Evolutionary conservation across 2,113 vertebrate species (phyloP).

Genomic region (Uria aalge): DNA sequence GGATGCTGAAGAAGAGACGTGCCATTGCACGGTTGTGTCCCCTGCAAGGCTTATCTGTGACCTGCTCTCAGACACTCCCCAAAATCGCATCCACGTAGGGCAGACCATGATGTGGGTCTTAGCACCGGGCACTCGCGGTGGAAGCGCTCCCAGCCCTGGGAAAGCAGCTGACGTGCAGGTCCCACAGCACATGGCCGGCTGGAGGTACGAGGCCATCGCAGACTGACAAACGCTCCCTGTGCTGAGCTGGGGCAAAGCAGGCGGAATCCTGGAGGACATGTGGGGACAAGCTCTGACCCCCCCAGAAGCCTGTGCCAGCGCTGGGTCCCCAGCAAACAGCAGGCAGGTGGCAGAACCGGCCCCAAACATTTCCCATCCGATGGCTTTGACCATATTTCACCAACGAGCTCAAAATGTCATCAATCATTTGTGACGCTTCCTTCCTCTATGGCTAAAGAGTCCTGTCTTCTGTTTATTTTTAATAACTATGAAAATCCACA

Average conservation of each 20-base stretch:
- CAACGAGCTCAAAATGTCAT: background rate
- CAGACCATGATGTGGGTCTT: background rate
- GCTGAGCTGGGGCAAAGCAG: background rate
- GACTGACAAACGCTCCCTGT: rapidly evolving
- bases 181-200: background rate
- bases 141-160: background rate
- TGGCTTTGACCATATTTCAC: background rate
- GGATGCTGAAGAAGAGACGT: background rate
- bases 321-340: background rate
- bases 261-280: background rate
- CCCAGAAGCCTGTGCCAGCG: background rate
- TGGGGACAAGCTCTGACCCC: background rate
- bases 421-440: background rate
- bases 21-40: background rate
- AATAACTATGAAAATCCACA: background rate
- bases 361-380: background rate
- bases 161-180: background rate
- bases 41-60: background rate
- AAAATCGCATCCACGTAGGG: rapidly evolving
- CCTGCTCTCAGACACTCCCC: background rate
- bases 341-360: background rate
- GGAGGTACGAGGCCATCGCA: rapidly evolving
- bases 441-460: background rate
- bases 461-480: background rate
- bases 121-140: rapidly evolving